Evolutionary conservation across 2,888 invertebrate species (phyloP), one percentile per base, ranked within the genome.

Genomic region (Troides helena): DNA sequence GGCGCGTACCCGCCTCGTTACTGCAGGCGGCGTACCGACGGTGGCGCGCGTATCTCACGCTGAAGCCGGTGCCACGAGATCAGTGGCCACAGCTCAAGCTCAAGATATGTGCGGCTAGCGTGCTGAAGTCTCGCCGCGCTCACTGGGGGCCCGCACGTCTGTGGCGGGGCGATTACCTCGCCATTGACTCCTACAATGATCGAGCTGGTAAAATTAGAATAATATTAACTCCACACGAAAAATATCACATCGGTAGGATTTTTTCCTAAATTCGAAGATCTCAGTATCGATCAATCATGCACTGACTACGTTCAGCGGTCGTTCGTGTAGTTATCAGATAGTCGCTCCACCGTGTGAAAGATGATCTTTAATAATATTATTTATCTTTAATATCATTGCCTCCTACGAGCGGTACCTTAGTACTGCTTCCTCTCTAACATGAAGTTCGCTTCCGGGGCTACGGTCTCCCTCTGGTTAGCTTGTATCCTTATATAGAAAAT

Each of bases 21-120:
- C 85, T 94, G 25, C 88, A 96, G 72, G 94, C 93, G 68, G 94
- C 96, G 23, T 95, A 94, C 79, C 93, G 95, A 59, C 92, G 95
- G 75, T 99, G 99, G 99, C 93, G 98, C 70, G 98, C 98, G 0
- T 95, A 94, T 88, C 97, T 97, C 94, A 95, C 97, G 67, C 94
- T 99, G n/a, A 93, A 94, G 77, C 95, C 95, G 71, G 94, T 98
- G 74, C 98, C 97, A 1, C 91, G 94, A 70, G 94, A 94, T 50
- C 97, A 98, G 81, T 97, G 99, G 97, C 96, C 97, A 12, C 96
- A 98, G 85, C 94, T 99, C 30, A 87, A 88, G 84, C 79, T 92
- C 79, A 93, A 93, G 85, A 88, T 92, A 69, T 78, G 86, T 46
- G 89, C 89, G 1, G 93, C 92, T 39, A 83, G 85, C 63, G 86